These are phyloP conservation scores for Grapholita molesta DNA, from an alignment of 1,140 invertebrate species.

Conservation along the genomic window DNA sequence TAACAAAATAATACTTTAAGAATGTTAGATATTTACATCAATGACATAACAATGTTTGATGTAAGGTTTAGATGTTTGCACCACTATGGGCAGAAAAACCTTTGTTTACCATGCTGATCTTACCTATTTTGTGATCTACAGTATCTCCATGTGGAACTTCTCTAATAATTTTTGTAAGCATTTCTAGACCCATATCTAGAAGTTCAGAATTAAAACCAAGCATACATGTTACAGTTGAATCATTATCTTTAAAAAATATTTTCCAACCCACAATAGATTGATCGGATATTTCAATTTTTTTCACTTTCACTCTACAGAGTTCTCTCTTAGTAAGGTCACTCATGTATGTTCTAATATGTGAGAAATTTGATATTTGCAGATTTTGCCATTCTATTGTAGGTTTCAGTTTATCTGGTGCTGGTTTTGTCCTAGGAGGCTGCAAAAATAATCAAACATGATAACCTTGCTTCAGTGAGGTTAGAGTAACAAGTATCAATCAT, in stretches of 20 bases:
- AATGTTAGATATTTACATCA: too few relatives aligned
- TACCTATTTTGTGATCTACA: conserved; percentile 62
- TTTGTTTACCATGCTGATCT: neutral
- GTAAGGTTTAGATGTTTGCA: too few relatives aligned
- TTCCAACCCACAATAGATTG: conserved; percentile 43
- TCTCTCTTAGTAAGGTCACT: conserved; percentile 29
- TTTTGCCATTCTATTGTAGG: conserved; percentile 72
- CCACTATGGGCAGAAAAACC: too few relatives aligned
- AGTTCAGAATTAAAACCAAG: conserved; percentile 42
- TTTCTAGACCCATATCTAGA: conserved; percentile 50
- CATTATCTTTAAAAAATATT: conserved; percentile 45
- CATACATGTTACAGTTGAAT: conserved; percentile 55
- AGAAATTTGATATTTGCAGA: conserved; percentile 67
- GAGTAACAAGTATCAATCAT: too few relatives aligned
- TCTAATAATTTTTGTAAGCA: conserved; percentile 45
- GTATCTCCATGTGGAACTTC: conserved; percentile 45
- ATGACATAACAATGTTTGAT: too few relatives aligned
- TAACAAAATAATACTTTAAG: too few relatives aligned
- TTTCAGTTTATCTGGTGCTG: conserved; percentile 52
- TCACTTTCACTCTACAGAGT: conserved; percentile 19
- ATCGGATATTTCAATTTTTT: conserved; percentile 34
- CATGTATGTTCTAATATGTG: conserved; percentile 57
- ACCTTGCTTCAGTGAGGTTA: too few relatives aligned
- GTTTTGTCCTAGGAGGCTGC: conserved; percentile 41
- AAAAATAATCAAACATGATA: conserved; percentile 18